phyloP scores from a whole-genome alignment of 1,140 invertebrate species.

The Drosophila sucinea region DNA sequence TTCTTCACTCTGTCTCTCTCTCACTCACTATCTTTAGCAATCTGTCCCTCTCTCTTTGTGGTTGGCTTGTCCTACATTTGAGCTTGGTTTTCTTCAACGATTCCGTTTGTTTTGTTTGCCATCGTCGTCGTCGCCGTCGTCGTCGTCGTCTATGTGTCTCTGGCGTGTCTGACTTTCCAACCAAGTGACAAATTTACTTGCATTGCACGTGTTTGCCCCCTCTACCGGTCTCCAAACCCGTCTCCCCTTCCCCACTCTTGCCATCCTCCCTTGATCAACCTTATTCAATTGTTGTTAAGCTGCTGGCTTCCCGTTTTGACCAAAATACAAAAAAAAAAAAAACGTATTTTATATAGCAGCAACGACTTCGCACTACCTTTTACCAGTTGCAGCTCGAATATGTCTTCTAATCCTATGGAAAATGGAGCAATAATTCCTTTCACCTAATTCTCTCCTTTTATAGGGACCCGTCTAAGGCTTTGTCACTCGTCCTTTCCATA shows the following conservation, averaged over 20 bases:
- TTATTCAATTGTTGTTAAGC: slow-evolving; percentile 14
- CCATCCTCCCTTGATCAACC: slow-evolving; percentile 5
- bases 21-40: not conserved
- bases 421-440: too few species aligned
- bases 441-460: too few species aligned
- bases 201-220: slow-evolving; percentile 41
- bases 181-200: slow-evolving; percentile 64
- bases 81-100: slow-evolving; percentile 33
- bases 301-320: slow-evolving; percentile 12
- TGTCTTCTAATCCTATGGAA: too few species aligned
- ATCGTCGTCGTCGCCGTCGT: not conserved
- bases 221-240: not conserved
- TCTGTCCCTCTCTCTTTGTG: slow-evolving; percentile 19
- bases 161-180: slow-evolving; percentile 60
- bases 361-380: not conserved
- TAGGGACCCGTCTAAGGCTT: too few species aligned
- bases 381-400: not conserved
- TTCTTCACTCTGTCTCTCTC: slow-evolving; percentile 4
- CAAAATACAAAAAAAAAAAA: not conserved
- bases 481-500: too few species aligned
- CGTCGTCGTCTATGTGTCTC: slow-evolving; percentile 29
- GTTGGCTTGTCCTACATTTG: slow-evolving; percentile 43
- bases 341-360: not conserved
- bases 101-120: slow-evolving; percentile 44
- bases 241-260: not conserved